Evolutionary conservation across 2,797 vertebrate genomes (phyloP).

Genomic region (Hafferia zeledoni): DNA sequence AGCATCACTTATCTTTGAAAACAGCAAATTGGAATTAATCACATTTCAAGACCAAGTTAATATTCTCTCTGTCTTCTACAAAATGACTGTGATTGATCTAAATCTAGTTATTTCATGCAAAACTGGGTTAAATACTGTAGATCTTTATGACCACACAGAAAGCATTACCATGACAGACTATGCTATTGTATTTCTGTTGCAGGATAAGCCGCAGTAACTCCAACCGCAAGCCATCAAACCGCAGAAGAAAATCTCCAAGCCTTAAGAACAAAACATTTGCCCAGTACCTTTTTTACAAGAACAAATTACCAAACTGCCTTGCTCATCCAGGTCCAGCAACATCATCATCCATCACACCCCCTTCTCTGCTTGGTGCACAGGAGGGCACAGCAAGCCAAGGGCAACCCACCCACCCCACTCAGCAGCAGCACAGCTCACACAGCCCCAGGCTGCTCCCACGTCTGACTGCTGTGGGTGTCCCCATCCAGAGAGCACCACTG

Average conservation of each 20-base stretch:
- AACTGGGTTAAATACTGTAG: conserved; percentile 65
- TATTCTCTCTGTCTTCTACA: conserved; percentile 54
- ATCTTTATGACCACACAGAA: conserved; percentile 65
- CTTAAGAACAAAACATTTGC: background rate
- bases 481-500: background rate
- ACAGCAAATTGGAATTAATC: conserved; percentile 69
- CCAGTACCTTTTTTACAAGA: background rate
- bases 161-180: conserved; percentile 35
- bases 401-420: no score
- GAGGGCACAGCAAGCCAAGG: background rate
- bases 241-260: background rate
- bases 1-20: conserved; percentile 57
- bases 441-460: rapidly evolving
- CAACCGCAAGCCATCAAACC: background rate
- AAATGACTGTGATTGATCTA: conserved; percentile 63
- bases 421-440: background rate
- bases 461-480: rapidly evolving
- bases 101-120: conserved; percentile 65
- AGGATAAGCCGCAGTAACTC: background rate
- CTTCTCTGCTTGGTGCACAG: rapidly evolving
- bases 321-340: background rate
- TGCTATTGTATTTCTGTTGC: background rate
- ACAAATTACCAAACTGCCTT: background rate
- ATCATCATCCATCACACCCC: rapidly evolving
- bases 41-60: conserved; percentile 62